These are phyloP conservation scores for Polyommatus icarus DNA, from an alignment of 2,888 invertebrate genomes.

Conservation along the genomic window DNA sequence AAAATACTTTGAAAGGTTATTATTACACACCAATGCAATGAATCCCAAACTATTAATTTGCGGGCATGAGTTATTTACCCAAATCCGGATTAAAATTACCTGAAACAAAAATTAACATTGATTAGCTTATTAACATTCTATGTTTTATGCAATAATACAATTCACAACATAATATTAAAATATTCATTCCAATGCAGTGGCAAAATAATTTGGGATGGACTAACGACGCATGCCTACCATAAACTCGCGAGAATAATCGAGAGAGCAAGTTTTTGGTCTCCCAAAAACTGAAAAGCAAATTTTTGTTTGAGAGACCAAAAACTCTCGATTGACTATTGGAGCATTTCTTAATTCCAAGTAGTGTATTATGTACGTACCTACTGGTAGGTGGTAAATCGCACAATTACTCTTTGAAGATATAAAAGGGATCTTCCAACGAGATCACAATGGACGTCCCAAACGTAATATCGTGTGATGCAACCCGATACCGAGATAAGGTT, in stretches of 20 bases:
- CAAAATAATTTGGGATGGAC: no score
- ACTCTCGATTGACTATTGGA: no score
- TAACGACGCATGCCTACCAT: no score
- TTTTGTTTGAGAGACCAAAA: no score
- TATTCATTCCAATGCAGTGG: no score
- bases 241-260: no score
- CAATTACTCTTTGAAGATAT: not conserved
- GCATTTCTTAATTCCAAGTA: not conserved
- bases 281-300: no score
- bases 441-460: constrained; percentile 11
- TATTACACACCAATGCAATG: not conserved
- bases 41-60: not conserved
- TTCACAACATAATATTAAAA: no score
- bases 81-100: not conserved
- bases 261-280: no score
- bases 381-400: not conserved
- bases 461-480: constrained; percentile 15
- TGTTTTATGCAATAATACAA: not conserved
- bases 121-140: not conserved
- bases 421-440: constrained; percentile 28
- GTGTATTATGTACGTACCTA: not conserved
- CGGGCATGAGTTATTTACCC: not conserved
- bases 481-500: not conserved
- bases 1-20: no score
- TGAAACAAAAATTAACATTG: constrained; percentile 1